Base-by-base conservation (phyloP, 2,113 vertebrate genomes). In the Apodemus sylvaticus region DNA sequence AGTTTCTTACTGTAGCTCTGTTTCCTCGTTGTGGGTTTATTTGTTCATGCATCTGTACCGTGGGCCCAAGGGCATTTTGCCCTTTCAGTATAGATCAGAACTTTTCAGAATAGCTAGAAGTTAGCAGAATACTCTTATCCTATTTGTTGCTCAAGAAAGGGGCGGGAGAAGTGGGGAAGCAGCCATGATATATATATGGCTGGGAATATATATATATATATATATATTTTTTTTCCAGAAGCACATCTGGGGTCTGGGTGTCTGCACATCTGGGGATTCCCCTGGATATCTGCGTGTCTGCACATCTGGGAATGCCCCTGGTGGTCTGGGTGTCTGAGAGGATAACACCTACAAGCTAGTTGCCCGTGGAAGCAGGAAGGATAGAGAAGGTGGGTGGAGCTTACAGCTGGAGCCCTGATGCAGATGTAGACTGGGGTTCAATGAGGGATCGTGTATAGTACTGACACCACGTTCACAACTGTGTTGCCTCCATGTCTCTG, bases 131-230 rank as follows among this genome's bases (percentile, higher is more conserved):
- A 76, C 5, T 70, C 53, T 17, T 24, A 17, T 90, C 64, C 64
- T 36, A 9, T 60, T 92, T 68, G 0, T 70, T 96, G 53, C 36
- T 20, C 16, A 48, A 64, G 74, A 71, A 81, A 34, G 26, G 31
- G 9, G n/a, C 5, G 24, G 26, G 24, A 1, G 51, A 13, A n/a
- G n/a, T 19, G 0, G 51, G 20, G 36, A 24, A 55, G 14, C 48
- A 64, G 26, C 53, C 1, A 5, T 20, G 55, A 0, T 26, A 0
- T 2, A 8, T 42, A n/a, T n/a, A n/a, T n/a, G n/a, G n/a, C n/a
- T n/a, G n/a, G n/a, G n/a, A n/a, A n/a, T n/a, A n/a, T n/a, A n/a
- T n/a, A n/a, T n/a, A n/a, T n/a, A n/a, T n/a, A n/a, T n/a, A n/a
- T n/a, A n/a, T n/a, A n/a, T n/a, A n/a, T n/a, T n/a, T 2, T 58